Conservation (phyloP, 2,113 vertebrate species). For the Leucopsar rothschildi region DNA sequence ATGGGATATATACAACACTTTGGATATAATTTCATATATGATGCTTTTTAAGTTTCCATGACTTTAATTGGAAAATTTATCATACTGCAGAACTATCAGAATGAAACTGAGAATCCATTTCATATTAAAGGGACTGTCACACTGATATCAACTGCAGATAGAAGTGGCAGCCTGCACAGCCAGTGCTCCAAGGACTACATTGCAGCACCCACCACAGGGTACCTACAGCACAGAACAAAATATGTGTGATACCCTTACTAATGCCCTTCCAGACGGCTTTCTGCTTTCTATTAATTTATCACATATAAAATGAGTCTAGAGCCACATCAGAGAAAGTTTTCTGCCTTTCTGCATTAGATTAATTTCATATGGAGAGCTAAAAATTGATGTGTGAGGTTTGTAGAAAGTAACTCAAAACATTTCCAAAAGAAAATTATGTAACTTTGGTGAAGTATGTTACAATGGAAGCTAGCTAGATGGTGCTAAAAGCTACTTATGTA, state of each 20-base stretch:
- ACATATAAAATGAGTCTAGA: not conserved
- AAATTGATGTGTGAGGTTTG: not conserved
- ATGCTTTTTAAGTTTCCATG: not conserved
- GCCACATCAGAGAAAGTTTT: not conserved
- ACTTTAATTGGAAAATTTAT: not conserved
- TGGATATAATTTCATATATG: not conserved
- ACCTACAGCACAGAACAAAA: not conserved
- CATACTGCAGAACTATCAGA: not conserved
- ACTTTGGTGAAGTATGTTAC: not conserved
- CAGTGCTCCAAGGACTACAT: not conserved
- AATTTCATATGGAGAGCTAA: not conserved
- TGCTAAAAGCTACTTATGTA: constrained; percentile 2
- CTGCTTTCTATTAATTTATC: not conserved
- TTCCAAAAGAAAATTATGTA: not conserved
- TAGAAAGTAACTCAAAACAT: not conserved
- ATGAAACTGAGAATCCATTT: not conserved
- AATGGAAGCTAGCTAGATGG: not conserved
- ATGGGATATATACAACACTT: not conserved
- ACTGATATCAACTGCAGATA: not conserved
- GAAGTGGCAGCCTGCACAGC: not conserved
- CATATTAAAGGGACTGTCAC: not conserved
- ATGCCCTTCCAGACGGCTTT: not conserved
- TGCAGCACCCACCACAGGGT: not conserved
- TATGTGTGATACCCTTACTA: not conserved
- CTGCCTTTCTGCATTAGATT: not conserved